Conservation (phyloP, 2,888 invertebrate species). For the Melinaea menophilus region DNA sequence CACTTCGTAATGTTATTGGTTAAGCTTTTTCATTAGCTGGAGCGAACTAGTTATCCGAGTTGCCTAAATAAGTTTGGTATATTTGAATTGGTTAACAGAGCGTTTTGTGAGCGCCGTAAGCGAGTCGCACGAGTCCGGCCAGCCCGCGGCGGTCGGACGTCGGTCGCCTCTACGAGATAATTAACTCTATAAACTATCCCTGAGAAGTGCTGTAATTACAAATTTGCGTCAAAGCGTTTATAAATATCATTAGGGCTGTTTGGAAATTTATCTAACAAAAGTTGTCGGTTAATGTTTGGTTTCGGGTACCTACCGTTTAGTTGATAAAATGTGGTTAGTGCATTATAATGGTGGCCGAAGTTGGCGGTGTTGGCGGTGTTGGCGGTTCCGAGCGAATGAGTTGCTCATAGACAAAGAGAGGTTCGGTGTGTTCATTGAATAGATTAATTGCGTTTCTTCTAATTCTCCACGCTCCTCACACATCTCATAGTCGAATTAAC, state of each 20-base stretch:
- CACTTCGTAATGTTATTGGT: conserved; percentile 30
- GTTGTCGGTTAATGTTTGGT: conserved; percentile 3
- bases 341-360: conserved; percentile 39
- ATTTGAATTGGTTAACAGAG: conserved; percentile 69
- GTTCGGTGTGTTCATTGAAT: conserved; percentile 68
- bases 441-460: conserved; percentile 69
- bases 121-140: conserved; percentile 40
- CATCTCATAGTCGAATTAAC: conserved; percentile 57
- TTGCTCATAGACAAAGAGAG: conserved; percentile 59
- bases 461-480: conserved; percentile 45
- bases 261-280: conserved; percentile 10
- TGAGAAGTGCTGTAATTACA: conserved; percentile 61
- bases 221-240: conserved; percentile 61
- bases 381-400: conserved; percentile 49
- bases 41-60: conserved; percentile 70
- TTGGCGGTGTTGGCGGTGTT: conserved; percentile 37
- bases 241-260: conserved; percentile 43
- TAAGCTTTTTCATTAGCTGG: conserved; percentile 50
- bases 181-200: conserved; percentile 72
- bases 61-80: conserved; percentile 69
- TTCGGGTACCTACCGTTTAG: conserved; percentile 8
- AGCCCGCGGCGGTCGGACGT: conserved; percentile 53
- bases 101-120: conserved; percentile 58
- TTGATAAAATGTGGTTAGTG: conserved; percentile 22
- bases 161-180: conserved; percentile 58